Base-by-base conservation (phyloP, 2,888 invertebrate genomes). In the Drosophila pegasa region DNA sequence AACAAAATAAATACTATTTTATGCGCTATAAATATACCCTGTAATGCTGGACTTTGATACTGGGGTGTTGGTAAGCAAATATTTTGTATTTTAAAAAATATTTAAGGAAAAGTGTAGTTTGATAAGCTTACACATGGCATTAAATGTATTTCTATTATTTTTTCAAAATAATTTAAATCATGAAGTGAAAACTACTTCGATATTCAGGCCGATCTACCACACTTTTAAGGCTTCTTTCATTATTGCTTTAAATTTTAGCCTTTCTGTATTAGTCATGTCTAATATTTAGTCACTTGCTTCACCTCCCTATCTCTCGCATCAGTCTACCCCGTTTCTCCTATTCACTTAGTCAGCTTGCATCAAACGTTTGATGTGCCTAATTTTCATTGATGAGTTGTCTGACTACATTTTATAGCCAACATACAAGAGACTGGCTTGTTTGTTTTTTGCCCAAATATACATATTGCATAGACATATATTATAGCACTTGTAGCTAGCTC, bases 381-480 rank as follows among this genome's bases (percentile, higher is more conserved):
- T 75, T 67, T 18, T 47, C 25, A 31, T 68, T 31, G 27, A 16
- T 47, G 20, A 10, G 20, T 12, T 22, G 51, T 45, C 20, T 18
- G 43, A 35, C 48, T 43, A 41, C 29, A 22, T 54, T 59, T 43
- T 35, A 41, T 69, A 52, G 27, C 57, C 56, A 58, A 55, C 67
- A 70, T 62, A 59, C 62, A 67, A 57, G 57, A 54, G 62, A 52
- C 56, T n/a, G 22, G 64, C 52, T 65, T 78, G 68, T 69, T 68
- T 67, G 56, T 47, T 22, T 40, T 55, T 33, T 50, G 47, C 52
- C 54, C 20, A 54, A 52, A 67, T 61, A 60, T 59, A 57, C 27
- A 51, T 35, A 64, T 18, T 16, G 48, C 16, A 14, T 4, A 43
- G 8, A 10, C 27, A 45, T 47, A 47, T 47, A 47, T 47, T 52